Percentiles rank a stretch among this genome's conserved stretches.
These are phyloP conservation scores for Acholoe squamosa DNA, from an alignment of 2,888 invertebrate genomes.

Conservation along the genomic window DNA sequence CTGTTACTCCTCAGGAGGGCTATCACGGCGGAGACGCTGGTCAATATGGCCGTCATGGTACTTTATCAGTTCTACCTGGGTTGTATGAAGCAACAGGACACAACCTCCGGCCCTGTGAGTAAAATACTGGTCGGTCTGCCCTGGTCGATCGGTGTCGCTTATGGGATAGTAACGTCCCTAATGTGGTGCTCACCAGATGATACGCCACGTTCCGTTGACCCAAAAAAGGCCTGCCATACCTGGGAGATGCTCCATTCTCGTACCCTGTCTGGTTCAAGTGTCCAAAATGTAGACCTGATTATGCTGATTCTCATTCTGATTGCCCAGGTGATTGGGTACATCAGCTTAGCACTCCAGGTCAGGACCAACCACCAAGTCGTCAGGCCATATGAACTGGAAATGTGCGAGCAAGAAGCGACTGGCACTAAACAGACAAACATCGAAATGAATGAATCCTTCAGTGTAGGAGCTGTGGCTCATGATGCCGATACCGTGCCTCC, in stretches of 20 bases:
- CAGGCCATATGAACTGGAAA: background rate
- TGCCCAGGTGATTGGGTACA: background rate
- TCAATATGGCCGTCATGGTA: constrained; percentile 20
- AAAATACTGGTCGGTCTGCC: background rate
- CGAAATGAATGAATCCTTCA: background rate
- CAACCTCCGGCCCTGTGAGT: background rate
- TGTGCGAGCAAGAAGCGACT: background rate
- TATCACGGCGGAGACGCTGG: background rate
- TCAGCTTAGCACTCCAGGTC: background rate
- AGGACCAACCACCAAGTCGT: constrained; percentile 2
- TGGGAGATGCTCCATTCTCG: constrained; percentile 7
- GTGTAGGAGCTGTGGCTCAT: background rate
- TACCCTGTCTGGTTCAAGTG: background rate
- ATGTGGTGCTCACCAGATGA: background rate
- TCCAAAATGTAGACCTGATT: background rate
- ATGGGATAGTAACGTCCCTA: background rate
- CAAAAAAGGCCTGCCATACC: background rate
- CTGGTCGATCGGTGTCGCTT: constrained; percentile 2
- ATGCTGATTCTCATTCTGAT: background rate
- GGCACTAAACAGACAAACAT: background rate
- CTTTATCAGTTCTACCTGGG: background rate
- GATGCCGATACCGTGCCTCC: background rate
- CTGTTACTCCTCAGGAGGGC: background rate
- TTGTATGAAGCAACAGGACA: background rate
- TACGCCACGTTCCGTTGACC: background rate